Evolutionary conservation across 2,113 vertebrate genomes (phyloP).

Genomic region (Cyrtonyx montezumae): DNA sequence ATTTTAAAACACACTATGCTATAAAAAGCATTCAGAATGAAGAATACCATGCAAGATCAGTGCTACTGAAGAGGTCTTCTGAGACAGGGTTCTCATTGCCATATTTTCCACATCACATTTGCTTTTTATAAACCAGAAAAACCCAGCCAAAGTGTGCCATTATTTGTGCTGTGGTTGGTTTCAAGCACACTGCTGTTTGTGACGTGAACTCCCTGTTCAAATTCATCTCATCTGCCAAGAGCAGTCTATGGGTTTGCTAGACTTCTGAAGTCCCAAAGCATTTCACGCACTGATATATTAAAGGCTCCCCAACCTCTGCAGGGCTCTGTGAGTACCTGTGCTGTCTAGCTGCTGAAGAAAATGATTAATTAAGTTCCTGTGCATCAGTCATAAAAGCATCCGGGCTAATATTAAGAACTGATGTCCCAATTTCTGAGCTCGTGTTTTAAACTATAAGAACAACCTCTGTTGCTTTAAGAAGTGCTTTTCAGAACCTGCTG

Average conservation of each 20-base stretch:
- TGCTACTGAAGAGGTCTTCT: background rate
- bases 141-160: background rate
- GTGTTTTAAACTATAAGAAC: background rate
- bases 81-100: background rate
- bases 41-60: background rate
- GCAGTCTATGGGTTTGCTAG: background rate
- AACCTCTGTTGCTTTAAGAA: background rate
- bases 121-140: background rate
- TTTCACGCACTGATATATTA: background rate
- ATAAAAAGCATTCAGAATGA: background rate
- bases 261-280: background rate
- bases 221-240: background rate
- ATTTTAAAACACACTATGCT: background rate
- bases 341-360: background rate
- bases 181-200: background rate
- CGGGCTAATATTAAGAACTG: background rate
- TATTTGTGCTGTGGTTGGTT: background rate
- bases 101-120: background rate
- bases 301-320: background rate
- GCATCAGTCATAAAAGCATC: background rate
- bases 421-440: accelerated
- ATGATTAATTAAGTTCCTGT: background rate
- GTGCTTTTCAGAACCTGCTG: background rate
- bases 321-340: background rate
- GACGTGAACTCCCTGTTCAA: background rate